Evolutionary conservation across 2,888 invertebrate genomes (phyloP).

Genomic region (Dromius quadrimaculatus): DNA sequence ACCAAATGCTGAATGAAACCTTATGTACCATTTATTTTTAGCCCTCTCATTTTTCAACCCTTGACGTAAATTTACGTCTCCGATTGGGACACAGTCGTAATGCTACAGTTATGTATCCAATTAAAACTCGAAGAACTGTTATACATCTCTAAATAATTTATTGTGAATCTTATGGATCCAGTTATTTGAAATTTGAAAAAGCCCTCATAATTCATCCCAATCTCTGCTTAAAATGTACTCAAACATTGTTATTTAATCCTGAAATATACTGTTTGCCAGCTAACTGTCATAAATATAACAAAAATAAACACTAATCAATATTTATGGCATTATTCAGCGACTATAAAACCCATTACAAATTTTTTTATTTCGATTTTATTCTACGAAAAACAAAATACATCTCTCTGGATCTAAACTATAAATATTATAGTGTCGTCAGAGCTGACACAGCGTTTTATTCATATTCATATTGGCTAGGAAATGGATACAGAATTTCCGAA

Average conservation of each 20-base stretch:
- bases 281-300: conserved; percentile 46
- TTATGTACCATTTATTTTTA: too few species aligned
- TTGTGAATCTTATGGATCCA: too few species aligned
- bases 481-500: conserved; percentile 43
- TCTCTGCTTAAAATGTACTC: too few species aligned
- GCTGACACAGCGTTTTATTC: conserved; percentile 14
- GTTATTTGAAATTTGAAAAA: too few species aligned
- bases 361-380: conserved; percentile 48
- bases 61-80: too few species aligned
- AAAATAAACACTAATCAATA: conserved; percentile 44
- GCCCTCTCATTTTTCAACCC: too few species aligned
- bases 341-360: conserved; percentile 38
- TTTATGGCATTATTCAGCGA: conserved; percentile 39
- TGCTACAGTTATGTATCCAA: too few species aligned
- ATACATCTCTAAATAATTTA: too few species aligned
- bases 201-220: too few species aligned
- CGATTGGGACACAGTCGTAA: too few species aligned
- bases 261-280: conserved; percentile 39
- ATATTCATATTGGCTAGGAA: conserved; percentile 34
- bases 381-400: conserved; percentile 42
- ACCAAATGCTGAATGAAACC: too few species aligned
- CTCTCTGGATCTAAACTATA: conserved; percentile 28
- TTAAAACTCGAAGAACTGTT: too few species aligned
- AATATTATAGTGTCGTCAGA: conserved; percentile 22
- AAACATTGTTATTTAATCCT: conserved; percentile 31